Evolutionary conservation across 2,888 invertebrate genomes (phyloP), one percentile per base, ranked within the genome.

Genomic region (Caenorhabditis panamensis): DNA sequence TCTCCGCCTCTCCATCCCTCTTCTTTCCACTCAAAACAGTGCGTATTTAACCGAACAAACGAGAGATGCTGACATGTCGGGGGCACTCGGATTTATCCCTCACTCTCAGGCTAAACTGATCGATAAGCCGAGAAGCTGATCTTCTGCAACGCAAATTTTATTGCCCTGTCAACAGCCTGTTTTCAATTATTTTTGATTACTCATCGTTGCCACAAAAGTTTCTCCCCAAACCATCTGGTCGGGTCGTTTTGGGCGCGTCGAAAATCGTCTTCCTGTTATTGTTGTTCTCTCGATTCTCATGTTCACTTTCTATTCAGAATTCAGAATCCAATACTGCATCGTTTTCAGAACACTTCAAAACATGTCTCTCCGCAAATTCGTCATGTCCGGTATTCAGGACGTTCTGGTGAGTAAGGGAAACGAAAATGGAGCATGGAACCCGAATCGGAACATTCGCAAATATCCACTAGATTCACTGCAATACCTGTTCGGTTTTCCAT

Each of bases 311-410:
- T 24, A 18, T 18, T 51, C 16, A 3, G 5, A 31, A 6, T 16
- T 6, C 5, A 11, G 9, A 41, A 11, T 41, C 9, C 41, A 20
- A 11, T 31, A 49, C 31, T 49, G 49, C 61, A 13, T 31, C 18
- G 16, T 49, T 61, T 69, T 53, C 37, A 24, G 53, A 53, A 41
- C n/a, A 58, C 56, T 36, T 18, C 37, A n/a, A 59, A 28, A 22
- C 59, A 82, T 82, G 82, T 78, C 77, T 31, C 79, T 82, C 26
- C 69, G 76, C 47, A 82, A 79, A 58, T 84, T 82, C 26, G 71
- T 84, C 49, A 80, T 76, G 58, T 82, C 82, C 47, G 84, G 84
- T 36, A 81, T 84, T 49, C 77, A 84, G 66, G 84, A 84, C 59
- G 84, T 80, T 31, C 28, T 84, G 53, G 82, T 82, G 37, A 76